Base-by-base conservation (phyloP, 1,140 invertebrate species). In the Drosophila rufa region DNA sequence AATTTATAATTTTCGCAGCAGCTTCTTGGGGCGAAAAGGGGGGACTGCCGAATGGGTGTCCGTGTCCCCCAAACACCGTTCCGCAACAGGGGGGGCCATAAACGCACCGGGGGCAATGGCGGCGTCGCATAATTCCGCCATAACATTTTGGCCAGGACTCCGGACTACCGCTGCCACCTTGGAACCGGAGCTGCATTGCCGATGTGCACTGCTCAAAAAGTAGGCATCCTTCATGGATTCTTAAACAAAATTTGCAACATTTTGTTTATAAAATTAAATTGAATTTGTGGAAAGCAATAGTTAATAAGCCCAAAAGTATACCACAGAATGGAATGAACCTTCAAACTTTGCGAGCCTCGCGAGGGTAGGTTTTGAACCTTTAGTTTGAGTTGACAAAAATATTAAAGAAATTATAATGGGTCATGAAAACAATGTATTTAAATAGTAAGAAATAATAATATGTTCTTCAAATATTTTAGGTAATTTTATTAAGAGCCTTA, bases 21-120 rank as follows among this genome's bases (percentile, higher is more conserved):
- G 69, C 48, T 55, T 38, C 51, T 38, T 36, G 27, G 40, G 60
- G 38, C 53, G 17, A 60, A 7, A 38, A 50, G 51, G 43, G 6
- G n/a, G 17, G 46, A 33, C 51, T 15, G 51, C 3, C 8, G 50
- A 42, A 64, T 22, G 50, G 47, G 50, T 36, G 33, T 22, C 43
- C 79, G 60, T 73, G 76, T 73, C 82, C 69, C 60, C 78, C 70
- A 30, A 64, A 46, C 50, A 70, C 46, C 43, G 14, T 48, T 50
- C 61, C 61, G 15, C 67, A 68, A 27, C 67, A 69, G 75, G 58
- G 61, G 73, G 79, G 78, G 67, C 69, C 66, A 91, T 91, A 91
- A 91, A 89, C 87, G 75, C 87, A 91, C 67, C 89, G 87, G 87
- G 89, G 83, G 84, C 78, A 77, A 75, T 74, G 77, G 59, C 77